phyloP scores from a whole-genome alignment of 2,888 invertebrate species.

The Julus scanicus region DNA sequence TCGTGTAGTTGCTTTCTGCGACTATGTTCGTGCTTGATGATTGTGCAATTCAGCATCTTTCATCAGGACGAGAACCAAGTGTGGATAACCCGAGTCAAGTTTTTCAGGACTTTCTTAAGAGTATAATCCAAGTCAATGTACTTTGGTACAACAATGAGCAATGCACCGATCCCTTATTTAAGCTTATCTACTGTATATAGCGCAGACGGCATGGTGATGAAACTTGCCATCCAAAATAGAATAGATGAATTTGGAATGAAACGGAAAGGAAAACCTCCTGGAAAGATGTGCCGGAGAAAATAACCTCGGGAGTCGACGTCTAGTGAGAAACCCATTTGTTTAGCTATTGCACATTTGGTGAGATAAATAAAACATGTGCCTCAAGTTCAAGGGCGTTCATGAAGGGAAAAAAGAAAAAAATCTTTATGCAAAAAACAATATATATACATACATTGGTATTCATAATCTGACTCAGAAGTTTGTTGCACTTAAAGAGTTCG shows the following conservation, averaged over 20 bases:
- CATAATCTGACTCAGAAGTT: slow-evolving; percentile 1
- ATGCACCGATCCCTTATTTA: neutral
- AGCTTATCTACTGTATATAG: neutral
- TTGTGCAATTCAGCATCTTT: neutral
- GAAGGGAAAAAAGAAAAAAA: neutral
- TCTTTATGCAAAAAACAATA: neutral
- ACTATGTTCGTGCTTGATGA: neutral
- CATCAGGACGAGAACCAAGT: neutral
- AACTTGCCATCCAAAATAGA: slow-evolving; percentile 12
- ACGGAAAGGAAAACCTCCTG: slow-evolving; percentile 25
- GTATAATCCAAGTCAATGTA: neutral
- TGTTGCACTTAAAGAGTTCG: neutral
- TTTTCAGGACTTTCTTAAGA: neutral
- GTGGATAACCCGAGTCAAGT: neutral
- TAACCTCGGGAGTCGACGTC: neutral
- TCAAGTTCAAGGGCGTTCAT: slow-evolving; percentile 22
- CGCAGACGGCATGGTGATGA: slow-evolving; percentile 17
- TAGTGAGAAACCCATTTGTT: neutral
- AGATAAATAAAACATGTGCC: slow-evolving; percentile 39
- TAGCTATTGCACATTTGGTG: neutral
- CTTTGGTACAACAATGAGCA: slow-evolving; percentile 16
- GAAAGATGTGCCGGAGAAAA: neutral
- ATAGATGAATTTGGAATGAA: slow-evolving; percentile 39
- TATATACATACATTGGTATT: neutral
- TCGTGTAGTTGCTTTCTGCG: neutral